Percentiles rank a stretch among this genome's conserved stretches.
These are phyloP conservation scores for Apotomis turbidana DNA, from an alignment of 2,888 invertebrate genomes.

Conservation along the genomic window DNA sequence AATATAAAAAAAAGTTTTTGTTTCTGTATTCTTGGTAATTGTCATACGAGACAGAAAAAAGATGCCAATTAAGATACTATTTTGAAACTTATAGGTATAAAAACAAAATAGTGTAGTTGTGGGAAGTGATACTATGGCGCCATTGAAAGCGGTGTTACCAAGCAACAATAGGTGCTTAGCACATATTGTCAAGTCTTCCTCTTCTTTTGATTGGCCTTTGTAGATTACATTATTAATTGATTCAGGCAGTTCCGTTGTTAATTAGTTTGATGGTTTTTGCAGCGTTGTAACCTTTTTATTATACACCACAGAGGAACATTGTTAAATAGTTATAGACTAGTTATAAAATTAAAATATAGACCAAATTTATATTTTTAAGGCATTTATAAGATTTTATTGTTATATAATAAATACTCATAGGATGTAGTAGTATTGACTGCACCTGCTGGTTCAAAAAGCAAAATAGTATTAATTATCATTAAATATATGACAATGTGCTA, in stretches of 20 bases:
- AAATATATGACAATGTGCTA: no score
- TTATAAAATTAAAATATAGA: no score
- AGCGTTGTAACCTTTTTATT: not conserved
- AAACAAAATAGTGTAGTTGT: conserved; percentile 10
- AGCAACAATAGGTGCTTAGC: conserved; percentile 26
- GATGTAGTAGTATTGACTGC: no score
- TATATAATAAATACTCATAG: no score
- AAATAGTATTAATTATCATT: no score
- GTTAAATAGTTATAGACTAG: not conserved
- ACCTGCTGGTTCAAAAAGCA: no score
- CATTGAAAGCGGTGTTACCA: conserved; percentile 23
- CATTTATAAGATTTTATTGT: no score
- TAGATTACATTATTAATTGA: conserved; percentile 28
- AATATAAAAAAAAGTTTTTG: no score
- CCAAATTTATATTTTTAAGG: no score
- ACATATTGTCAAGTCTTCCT: conserved; percentile 29
- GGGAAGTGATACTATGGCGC: conserved; percentile 25
- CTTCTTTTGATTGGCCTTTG: conserved; percentile 19
- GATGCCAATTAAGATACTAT: not conserved
- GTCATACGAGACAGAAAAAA: not conserved
- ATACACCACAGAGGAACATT: not conserved
- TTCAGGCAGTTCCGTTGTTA: conserved; percentile 17
- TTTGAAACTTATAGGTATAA: not conserved
- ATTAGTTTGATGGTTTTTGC: conserved; percentile 1
- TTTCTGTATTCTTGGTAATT: no score